phyloP scores from a whole-genome alignment of 30 jellyfish, hydroid and myxozoan species.

The Aurelia sp. region DNA sequence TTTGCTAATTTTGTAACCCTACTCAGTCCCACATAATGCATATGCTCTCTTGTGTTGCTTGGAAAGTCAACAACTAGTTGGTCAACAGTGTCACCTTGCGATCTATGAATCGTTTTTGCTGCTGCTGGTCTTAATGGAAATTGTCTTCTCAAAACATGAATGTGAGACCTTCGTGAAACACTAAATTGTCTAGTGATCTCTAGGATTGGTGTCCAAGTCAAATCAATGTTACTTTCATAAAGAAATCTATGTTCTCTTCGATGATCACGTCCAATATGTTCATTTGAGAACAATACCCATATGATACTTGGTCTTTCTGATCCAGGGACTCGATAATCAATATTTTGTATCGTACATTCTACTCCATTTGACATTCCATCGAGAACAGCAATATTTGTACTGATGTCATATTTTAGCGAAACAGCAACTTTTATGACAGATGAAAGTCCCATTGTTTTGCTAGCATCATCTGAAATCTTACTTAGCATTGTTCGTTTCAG shows the following conservation, averaged over 20 bases:
- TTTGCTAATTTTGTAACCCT: constrained; percentile 3
- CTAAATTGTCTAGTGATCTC: constrained; percentile 22
- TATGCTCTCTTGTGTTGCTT: constrained; percentile 18
- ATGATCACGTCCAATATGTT: neutral
- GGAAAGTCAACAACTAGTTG: constrained; percentile 15
- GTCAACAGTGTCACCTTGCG: constrained; percentile 39
- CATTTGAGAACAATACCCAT: constrained; percentile 13
- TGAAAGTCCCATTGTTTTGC: constrained; percentile 14
- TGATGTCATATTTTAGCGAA: constrained; percentile 2
- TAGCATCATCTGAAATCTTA: constrained; percentile 13
- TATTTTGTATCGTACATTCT: constrained; percentile 21
- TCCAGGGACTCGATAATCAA: constrained; percentile 14
- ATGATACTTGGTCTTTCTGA: constrained; percentile 32
- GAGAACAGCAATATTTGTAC: constrained; percentile 1
- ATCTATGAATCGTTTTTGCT: constrained; percentile 43
- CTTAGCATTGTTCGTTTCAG: neutral
- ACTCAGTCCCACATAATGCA: constrained; percentile 43
- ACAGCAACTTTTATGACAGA: neutral
- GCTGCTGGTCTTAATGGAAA: constrained; percentile 54
- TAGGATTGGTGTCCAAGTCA: constrained; percentile 38
- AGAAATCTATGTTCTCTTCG: constrained; percentile 1
- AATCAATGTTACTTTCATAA: neutral
- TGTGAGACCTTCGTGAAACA: no score
- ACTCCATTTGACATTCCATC: constrained; percentile 50
- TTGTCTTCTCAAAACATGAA: neutral